Conservation (phyloP, 2,888 invertebrate genomes). For the Branchellion lobata region DNA sequence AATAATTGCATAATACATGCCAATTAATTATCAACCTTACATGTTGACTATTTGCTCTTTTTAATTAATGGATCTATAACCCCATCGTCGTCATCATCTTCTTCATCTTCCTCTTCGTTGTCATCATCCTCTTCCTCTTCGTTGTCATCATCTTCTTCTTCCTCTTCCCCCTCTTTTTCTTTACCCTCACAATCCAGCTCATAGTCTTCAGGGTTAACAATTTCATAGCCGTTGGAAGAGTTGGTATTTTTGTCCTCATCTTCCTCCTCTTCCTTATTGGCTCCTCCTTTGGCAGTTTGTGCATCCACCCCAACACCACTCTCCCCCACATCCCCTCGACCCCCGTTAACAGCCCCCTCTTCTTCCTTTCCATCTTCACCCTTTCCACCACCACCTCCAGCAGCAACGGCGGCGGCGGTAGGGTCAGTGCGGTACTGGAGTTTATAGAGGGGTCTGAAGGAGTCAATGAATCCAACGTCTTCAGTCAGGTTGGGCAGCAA, state of each 20-base stretch:
- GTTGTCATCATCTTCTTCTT: conserved; percentile 31
- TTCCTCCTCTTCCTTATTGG: conserved; percentile 5
- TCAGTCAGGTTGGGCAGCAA: conserved; percentile 97
- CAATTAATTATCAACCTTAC: too few relatives aligned
- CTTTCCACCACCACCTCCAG: conserved; percentile 28
- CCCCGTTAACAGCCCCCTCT: neutral
- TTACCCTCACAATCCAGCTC: conserved; percentile 43
- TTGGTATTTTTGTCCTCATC: conserved; percentile 11
- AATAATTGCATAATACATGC: too few relatives aligned
- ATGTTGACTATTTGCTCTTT: too few relatives aligned
- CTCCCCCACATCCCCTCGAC: neutral
- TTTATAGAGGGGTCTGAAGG: conserved; percentile 91
- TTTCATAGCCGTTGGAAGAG: conserved; percentile 48
- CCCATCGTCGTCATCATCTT: neutral
- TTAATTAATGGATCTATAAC: too few relatives aligned
- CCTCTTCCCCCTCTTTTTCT: conserved; percentile 40
- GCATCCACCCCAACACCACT: neutral
- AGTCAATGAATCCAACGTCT: conserved; percentile 97
- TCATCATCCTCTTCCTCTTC: neutral
- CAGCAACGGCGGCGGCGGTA: neutral
- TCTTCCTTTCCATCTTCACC: conserved; percentile 47
- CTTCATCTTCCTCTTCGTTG: neutral
- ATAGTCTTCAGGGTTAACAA: conserved; percentile 45
- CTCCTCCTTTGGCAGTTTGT: neutral
- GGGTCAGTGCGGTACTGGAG: conserved; percentile 52